Conservation (phyloP, 1,140 invertebrate species). For the Brachionus rotundiformis region DNA sequence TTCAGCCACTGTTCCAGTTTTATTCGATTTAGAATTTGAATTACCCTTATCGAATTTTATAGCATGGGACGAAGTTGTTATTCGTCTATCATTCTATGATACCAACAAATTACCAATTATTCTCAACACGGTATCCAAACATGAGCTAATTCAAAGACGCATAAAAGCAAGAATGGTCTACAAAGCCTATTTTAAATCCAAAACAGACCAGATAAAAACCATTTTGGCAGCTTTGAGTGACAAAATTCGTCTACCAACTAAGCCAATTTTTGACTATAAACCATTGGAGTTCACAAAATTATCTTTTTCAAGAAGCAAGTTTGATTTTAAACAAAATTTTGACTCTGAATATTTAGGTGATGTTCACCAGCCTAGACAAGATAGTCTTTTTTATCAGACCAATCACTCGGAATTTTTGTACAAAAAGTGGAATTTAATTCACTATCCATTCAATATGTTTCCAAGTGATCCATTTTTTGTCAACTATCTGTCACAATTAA, state of each 20-base stretch:
- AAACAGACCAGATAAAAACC: background rate
- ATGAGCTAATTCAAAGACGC: background rate
- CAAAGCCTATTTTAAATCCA: background rate
- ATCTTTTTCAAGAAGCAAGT: background rate
- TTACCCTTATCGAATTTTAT: background rate
- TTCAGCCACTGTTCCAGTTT: background rate
- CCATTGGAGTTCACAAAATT: background rate
- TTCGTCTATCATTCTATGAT: background rate
- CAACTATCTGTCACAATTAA: slow-evolving; percentile 36
- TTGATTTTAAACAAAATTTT: background rate
- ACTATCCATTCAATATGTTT: slow-evolving; percentile 47
- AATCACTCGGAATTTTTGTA: background rate
- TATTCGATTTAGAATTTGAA: slow-evolving; percentile 20
- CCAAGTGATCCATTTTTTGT: slow-evolving; percentile 15
- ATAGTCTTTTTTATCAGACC: slow-evolving; percentile 4
- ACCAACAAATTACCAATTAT: background rate
- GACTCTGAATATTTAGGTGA: slow-evolving; percentile 24
- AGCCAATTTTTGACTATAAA: slow-evolving; percentile 8
- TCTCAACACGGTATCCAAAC: background rate
- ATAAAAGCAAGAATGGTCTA: background rate
- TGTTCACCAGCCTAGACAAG: background rate
- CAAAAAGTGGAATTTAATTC: slow-evolving; percentile 21
- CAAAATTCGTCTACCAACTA: background rate
- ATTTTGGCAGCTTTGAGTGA: background rate
- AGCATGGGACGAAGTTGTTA: slow-evolving; percentile 3